Conservation (phyloP, 2,888 invertebrate species). For the Cataglyphis altisquamis region DNA sequence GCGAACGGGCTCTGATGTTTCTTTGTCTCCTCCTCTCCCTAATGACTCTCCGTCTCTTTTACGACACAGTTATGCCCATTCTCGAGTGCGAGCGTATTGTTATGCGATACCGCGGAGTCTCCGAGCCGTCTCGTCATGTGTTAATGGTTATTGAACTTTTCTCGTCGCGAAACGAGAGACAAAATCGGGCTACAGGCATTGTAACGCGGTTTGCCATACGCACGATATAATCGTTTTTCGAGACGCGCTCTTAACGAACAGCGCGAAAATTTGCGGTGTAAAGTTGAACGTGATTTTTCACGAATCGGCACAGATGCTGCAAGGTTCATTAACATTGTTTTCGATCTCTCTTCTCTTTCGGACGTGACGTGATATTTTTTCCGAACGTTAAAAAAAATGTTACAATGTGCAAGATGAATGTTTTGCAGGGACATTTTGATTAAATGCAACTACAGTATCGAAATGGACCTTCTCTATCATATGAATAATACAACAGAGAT, state of each 20-base stretch:
- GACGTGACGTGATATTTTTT: conserved; percentile 1
- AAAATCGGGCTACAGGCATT: conserved; percentile 7
- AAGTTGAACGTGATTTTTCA: conserved; percentile 32
- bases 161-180: conserved; percentile 20
- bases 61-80: conserved; percentile 58
- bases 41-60: conserved; percentile 60
- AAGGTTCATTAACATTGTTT: background rate
- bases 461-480: background rate
- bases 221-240: conserved; percentile 42
- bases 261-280: conserved; percentile 22
- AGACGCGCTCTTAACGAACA: conserved; percentile 23
- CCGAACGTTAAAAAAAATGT: background rate
- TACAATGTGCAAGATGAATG: background rate
- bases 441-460: background rate
- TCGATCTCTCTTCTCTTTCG: background rate
- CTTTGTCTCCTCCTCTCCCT: conserved; percentile 28
- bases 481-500: background rate
- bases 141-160: conserved; percentile 57
- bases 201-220: conserved; percentile 22
- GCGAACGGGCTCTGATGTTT: conserved; percentile 3
- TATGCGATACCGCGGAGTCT: conserved; percentile 43
- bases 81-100: conserved; percentile 46
- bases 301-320: background rate
- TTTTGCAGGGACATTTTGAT: background rate
- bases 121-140: conserved; percentile 10